Conservation (phyloP, 2,797 vertebrate genomes). For the Avahi laniger region DNA sequence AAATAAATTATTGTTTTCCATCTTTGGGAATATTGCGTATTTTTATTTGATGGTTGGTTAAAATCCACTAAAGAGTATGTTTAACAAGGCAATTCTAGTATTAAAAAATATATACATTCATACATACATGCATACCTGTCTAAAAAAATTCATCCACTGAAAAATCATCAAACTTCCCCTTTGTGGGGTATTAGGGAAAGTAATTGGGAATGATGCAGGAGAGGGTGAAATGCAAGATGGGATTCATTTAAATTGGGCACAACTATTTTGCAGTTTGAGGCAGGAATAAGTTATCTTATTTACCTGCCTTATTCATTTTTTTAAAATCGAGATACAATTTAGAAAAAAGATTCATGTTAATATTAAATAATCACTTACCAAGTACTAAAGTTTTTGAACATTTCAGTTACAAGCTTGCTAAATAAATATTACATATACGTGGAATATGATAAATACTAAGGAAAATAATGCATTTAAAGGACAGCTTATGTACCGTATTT, state of each 20-base stretch:
- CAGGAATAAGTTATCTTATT: neutral
- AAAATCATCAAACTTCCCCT: neutral
- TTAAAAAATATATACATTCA: neutral
- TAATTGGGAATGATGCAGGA: neutral
- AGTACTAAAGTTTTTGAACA: neutral
- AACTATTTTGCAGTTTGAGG: neutral
- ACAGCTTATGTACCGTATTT: neutral
- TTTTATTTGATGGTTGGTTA: neutral
- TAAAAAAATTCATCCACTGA: neutral
- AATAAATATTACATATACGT: neutral
- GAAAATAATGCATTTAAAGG: neutral
- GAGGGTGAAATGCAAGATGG: neutral
- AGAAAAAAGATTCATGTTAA: neutral
- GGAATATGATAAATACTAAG: neutral
- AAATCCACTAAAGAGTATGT: neutral
- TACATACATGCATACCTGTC: neutral
- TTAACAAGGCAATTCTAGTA: neutral
- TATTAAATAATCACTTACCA: neutral
- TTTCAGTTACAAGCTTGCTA: neutral
- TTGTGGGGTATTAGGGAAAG: neutral
- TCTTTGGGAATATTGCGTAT: neutral
- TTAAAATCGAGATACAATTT: neutral
- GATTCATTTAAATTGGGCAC: neutral
- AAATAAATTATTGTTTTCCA: conserved; percentile 79
- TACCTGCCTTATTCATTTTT: neutral